Base-by-base conservation (phyloP, 2,113 vertebrate species). In the Anolis sagrei region DNA sequence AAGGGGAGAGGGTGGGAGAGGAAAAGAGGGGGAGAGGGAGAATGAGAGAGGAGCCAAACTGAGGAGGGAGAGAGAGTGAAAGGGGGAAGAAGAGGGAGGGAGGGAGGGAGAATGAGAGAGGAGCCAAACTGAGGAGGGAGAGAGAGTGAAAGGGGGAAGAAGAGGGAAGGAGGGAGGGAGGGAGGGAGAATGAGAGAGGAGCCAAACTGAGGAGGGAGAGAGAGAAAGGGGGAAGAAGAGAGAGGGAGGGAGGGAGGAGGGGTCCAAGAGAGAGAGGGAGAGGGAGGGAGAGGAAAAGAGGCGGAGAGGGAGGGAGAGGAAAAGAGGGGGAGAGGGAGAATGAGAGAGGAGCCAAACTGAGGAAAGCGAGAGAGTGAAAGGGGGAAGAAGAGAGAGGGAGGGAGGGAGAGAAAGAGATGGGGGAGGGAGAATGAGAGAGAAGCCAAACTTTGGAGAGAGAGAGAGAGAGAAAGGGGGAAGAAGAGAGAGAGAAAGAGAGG, bases 1-100 rank as follows among this genome's bases (percentile, higher is more conserved):
- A 95, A 94, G 3, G 83, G 69, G 88, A 97, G 96, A 96, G 94
- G 96, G 96, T 95, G 83, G 79, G 83, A 89, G 75, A 49, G 89
- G 82, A 76, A 81, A 32, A 32, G 74, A 70, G 27, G 86, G 92
- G 72, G 89, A 76, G 44, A 69, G 76, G 79, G 2, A 87, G 9
- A 70, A 89, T 76, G 79, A 68, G 78, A 68, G 86, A 80, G 90
- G 77, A 95, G 94, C 1, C 18, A 4, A 1, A 68, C 81, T 69
- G 88, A 11, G 61, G 25, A 23, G 25, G 7, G 62, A 23, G 19
- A 23, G 62, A 25, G 25, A 23, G 19, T 19, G 25, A 64, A 4
- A 23, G 25, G 62, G 62, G 19, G 7, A 23, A 64, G 62, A 21
- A 23, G 62, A 7, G 2, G 62, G 19, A 7, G 19, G 2, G 62